Percentiles rank a stretch among this genome's conserved stretches.
Conservation (phyloP, 1,140 invertebrate species). For the Thaumatotibia leucotreta region DNA sequence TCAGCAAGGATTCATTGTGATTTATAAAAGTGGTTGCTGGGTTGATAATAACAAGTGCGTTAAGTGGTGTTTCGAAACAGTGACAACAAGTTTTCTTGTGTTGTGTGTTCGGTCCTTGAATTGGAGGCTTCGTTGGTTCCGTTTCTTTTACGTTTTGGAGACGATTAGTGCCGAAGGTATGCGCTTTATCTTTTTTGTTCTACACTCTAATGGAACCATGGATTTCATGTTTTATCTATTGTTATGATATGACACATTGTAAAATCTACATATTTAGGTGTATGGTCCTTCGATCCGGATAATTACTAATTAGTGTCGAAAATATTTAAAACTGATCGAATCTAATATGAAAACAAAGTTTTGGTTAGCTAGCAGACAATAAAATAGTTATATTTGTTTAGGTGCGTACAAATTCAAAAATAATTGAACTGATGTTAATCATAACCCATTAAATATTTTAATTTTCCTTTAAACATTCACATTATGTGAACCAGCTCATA, state of each 20-base stretch:
- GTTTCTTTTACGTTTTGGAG: constrained; percentile 41
- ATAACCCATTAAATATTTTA: too few species aligned
- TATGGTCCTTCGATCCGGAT: background rate
- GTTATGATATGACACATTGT: too few species aligned
- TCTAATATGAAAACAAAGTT: too few species aligned
- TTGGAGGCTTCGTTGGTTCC: constrained; percentile 63
- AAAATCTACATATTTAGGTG: too few species aligned
- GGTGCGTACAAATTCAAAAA: too few species aligned
- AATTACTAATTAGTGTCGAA: background rate
- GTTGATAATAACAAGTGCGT: background rate
- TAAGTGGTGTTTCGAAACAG: constrained; percentile 46
- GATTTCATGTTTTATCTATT: background rate
- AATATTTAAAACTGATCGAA: background rate
- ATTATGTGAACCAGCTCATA: too few species aligned
- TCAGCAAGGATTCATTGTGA: background rate
- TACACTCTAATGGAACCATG: background rate
- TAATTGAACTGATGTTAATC: too few species aligned
- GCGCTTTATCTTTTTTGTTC: constrained; percentile 24
- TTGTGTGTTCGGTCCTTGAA: constrained; percentile 57
- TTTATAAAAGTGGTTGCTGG: background rate
- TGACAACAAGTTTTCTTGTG: constrained; percentile 69
- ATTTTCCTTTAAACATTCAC: too few species aligned
- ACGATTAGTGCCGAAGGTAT: constrained; percentile 58
- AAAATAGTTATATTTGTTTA: too few species aligned
- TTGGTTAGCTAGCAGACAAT: too few species aligned